These are phyloP conservation scores for Crenichthys baileyi DNA, from an alignment of 2,797 vertebrate genomes.

Conservation along the genomic window DNA sequence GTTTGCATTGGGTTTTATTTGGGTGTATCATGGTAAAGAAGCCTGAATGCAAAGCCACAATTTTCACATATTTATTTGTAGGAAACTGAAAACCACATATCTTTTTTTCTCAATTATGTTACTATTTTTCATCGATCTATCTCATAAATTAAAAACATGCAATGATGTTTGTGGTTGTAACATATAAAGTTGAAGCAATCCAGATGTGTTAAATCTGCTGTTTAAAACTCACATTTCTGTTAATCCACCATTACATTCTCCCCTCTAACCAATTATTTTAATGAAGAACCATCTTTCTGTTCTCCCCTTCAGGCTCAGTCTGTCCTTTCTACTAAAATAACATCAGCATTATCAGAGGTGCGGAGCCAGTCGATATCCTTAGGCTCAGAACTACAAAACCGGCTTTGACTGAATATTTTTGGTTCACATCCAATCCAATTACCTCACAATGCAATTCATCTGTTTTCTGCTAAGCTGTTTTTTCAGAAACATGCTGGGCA, in stretches of 20 bases:
- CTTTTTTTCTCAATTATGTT: background rate
- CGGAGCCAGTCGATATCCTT: constrained; percentile 11
- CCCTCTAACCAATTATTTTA: background rate
- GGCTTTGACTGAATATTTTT: constrained; percentile 10
- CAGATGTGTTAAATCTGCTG: background rate
- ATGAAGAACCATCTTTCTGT: constrained; percentile 11
- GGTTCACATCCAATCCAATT: constrained; percentile 9
- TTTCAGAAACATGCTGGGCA: constrained; percentile 6
- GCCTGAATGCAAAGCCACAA: background rate
- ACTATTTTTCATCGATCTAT: background rate
- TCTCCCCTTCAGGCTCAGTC: constrained; percentile 15
- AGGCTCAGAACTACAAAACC: background rate
- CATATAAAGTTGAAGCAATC: background rate
- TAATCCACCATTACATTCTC: background rate
- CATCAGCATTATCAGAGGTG: constrained; percentile 6
- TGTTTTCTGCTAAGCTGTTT: constrained; percentile 3
- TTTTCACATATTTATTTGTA: too few relatives aligned
- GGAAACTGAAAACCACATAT: too few relatives aligned
- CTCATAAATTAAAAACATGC: background rate
- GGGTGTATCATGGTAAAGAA: background rate
- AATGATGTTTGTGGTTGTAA: background rate
- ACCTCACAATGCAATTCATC: constrained; percentile 5
- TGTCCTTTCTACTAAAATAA: constrained; percentile 22
- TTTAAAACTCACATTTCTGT: constrained; percentile 2
- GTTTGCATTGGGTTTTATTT: background rate